Percentiles rank a stretch among this genome's conserved stretches.
Conservation (phyloP, 2,113 vertebrate genomes). For the Hyperopisus bebe region DNA sequence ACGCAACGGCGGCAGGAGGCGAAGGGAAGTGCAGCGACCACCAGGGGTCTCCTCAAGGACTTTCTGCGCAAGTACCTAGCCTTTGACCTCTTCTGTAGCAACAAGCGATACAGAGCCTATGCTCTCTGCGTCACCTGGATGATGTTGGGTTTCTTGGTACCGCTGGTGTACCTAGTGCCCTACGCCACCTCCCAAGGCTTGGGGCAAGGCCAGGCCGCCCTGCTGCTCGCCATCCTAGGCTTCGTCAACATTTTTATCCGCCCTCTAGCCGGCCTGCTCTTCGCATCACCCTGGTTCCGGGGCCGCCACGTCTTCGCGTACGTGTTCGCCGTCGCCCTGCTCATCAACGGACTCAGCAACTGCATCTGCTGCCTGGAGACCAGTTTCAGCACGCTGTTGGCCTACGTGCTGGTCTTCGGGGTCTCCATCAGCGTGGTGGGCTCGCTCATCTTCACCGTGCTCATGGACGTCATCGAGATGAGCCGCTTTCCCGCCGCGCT, state of each 20-base stretch:
- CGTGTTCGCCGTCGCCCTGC: conserved; percentile 53
- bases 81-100: conserved; percentile 67
- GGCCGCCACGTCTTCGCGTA: conserved; percentile 52
- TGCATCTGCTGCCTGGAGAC: conserved; percentile 59
- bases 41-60: background rate
- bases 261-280: conserved; percentile 60
- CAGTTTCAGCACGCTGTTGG: conserved; percentile 53
- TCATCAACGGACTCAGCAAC: conserved; percentile 71
- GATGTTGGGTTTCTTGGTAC: conserved; percentile 69
- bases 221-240: conserved; percentile 69
- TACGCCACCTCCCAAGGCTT: conserved; percentile 59
- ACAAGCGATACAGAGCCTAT: conserved; percentile 50
- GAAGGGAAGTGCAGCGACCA: background rate
- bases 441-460: conserved; percentile 68
- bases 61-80: conserved; percentile 62
- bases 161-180: conserved; percentile 71
- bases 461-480: conserved; percentile 81
- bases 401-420: conserved; percentile 64
- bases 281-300: conserved; percentile 48
- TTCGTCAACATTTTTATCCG: conserved; percentile 72
- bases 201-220: conserved; percentile 61
- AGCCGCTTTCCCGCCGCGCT: conserved; percentile 72
- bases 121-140: conserved; percentile 65
- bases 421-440: conserved; percentile 69
- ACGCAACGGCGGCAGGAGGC: background rate